These are phyloP conservation scores for Cephus spinipes DNA, from an alignment of 2,888 invertebrate genomes.

Conservation along the genomic window DNA sequence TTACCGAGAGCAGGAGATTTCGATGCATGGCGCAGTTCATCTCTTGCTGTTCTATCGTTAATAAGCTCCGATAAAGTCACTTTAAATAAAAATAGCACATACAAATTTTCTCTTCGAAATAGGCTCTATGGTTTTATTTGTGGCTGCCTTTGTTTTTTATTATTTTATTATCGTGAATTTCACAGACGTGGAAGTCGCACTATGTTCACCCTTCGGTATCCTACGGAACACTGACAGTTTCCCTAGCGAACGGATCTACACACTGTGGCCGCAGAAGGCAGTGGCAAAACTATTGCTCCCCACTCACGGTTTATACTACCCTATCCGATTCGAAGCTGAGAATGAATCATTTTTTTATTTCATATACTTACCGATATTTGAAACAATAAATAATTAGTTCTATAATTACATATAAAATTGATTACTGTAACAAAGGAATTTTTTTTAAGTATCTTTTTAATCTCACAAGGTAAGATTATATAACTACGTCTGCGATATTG, in stretches of 20 bases:
- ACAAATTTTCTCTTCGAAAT: background rate
- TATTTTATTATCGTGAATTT: background rate
- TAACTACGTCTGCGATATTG: background rate
- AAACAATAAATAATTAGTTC: background rate
- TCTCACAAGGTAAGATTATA: background rate
- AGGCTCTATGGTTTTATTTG: background rate
- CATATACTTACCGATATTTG: background rate
- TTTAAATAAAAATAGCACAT: background rate
- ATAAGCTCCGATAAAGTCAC: background rate
- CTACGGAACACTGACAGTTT: slow-evolving; percentile 16
- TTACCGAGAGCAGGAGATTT: background rate
- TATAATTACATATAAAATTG: background rate
- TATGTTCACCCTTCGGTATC: slow-evolving; percentile 19
- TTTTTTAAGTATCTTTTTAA: background rate
- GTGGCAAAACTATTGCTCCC: slow-evolving; percentile 16
- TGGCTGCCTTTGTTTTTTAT: background rate
- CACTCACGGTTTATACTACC: slow-evolving; percentile 4
- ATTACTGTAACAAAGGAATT: background rate
- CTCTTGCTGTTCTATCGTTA: background rate
- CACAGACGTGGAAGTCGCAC: background rate
- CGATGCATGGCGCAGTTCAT: background rate
- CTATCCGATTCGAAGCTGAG: background rate
- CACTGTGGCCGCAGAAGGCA: slow-evolving; percentile 16
- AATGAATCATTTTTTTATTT: background rate
- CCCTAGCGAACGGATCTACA: slow-evolving; percentile 22